Percentiles rank a stretch among this genome's conserved stretches.
These are phyloP conservation scores for Diadophis punctatus DNA, from an alignment of 2,113 vertebrate genomes.

Conservation along the genomic window DNA sequence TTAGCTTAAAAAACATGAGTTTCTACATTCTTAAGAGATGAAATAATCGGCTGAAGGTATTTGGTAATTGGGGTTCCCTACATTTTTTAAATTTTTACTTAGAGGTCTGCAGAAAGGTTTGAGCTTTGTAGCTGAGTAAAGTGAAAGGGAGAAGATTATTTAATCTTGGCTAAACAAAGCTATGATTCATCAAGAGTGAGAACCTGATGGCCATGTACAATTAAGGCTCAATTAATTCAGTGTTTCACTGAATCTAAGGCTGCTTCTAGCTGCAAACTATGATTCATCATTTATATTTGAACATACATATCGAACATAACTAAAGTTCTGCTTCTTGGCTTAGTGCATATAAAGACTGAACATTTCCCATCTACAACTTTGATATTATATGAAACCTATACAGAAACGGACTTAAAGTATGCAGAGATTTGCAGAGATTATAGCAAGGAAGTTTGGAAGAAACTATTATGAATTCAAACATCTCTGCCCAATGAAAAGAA, in stretches of 20 bases:
- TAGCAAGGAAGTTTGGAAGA: background rate
- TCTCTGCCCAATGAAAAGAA: constrained; percentile 3
- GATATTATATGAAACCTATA: background rate
- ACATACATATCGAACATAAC: background rate
- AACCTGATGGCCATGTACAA: background rate
- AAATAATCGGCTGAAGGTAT: background rate
- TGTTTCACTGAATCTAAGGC: background rate
- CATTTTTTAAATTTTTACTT: background rate
- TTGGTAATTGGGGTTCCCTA: background rate
- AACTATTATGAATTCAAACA: constrained; percentile 7
- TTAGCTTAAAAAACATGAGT: background rate
- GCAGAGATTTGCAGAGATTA: background rate
- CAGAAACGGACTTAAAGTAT: background rate
- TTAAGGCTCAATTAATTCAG: background rate
- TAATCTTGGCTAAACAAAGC: background rate
- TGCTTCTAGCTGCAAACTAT: background rate
- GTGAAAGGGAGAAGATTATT: background rate
- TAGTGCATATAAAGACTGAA: background rate
- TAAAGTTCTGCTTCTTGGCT: background rate
- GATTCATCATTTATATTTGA: background rate
- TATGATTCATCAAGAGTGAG: background rate
- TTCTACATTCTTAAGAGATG: background rate
- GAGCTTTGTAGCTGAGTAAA: background rate
- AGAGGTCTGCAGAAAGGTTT: background rate
- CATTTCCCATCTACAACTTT: background rate